These are phyloP conservation scores for Microdon myrmicae DNA, from an alignment of 2,888 invertebrate species.

Conservation along the genomic window DNA sequence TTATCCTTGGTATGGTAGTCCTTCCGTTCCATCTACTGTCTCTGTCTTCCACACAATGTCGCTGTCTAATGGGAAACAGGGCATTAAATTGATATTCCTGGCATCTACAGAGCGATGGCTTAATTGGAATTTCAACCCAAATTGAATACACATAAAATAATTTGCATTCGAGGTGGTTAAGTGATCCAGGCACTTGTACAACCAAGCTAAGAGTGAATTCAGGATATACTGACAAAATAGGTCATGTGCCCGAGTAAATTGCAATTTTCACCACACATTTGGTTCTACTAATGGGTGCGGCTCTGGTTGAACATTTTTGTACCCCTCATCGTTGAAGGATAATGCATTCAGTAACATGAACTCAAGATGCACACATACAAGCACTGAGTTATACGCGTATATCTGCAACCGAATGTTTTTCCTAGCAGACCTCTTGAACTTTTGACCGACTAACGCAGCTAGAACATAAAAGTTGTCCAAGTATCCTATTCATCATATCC, in stretches of 20 bases:
- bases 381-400: not conserved
- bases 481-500: not conserved
- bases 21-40: not conserved
- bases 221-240: conserved; percentile 17
- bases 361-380: not conserved
- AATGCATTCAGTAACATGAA: too few relatives aligned
- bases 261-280: conserved; percentile 26
- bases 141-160: conserved; percentile 32
- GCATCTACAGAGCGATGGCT: conserved; percentile 17
- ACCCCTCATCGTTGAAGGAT: conserved; percentile 17
- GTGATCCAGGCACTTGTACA: conserved; percentile 3
- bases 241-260: conserved; percentile 44
- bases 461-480: not conserved
- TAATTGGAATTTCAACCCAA: conserved; percentile 40
- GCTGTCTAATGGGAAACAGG: not conserved
- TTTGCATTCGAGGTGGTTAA: conserved; percentile 39
- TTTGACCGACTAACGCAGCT: conserved; percentile 39
- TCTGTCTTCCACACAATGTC: not conserved
- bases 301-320: conserved; percentile 20
- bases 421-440: conserved; percentile 41
- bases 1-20: not conserved
- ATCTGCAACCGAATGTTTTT: conserved; percentile 9
- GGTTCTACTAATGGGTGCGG: conserved; percentile 41
- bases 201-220: too few relatives aligned
- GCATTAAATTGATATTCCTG: conserved; percentile 31